Evolutionary conservation across 1,140 invertebrate species (phyloP), one percentile per base, ranked within the genome.

Genomic region (Cydia amplana): DNA sequence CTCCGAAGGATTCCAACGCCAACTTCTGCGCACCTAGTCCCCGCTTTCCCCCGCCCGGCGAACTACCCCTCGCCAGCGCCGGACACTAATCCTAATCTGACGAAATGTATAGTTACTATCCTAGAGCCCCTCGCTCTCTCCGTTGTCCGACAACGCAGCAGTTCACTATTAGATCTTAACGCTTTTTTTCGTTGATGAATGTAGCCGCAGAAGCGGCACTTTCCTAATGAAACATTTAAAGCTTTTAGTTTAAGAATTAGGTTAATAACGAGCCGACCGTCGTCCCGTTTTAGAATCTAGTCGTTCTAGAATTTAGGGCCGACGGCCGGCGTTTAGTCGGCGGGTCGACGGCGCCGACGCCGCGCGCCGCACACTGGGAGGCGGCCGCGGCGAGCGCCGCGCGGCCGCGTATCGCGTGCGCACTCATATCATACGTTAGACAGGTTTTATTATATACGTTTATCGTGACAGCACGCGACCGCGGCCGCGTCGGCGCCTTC

Each of bases 11-110:
- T 74, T 86, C 93, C 51, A 94, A 93, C 84, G 93, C 93, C 63
- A 94, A 92, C 76, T 94, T 94, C 83, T 94, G 93, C 82, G 93
- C 90, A 75, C 93, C 94, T n/a, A 82, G 92, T 23, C 93, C 93
- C 40, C 91, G 94, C 76, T 94, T 94, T 79, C 89, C 92, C 79
- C 93, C 93, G 20, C 91, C 93, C 25, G 91, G 91, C 76, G 94
- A 94, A 74, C 85, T 93, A 73, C 92, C 94, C 65, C 87, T 94
- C 43, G 94, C 94, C 83, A 94, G 93, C 91, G 93, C 94, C 75
- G 94, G 94, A 72, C 94, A 94, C 87, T 94, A 92, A 90, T 87
- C 84, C 87, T 88, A 88, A 81, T 83, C 83, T 79, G 78, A 88
- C 85, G 90, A 88, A 92, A 92, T 92, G 91, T 92, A 92, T 91